Percentiles rank a stretch among this genome's conserved stretches.
These are phyloP conservation scores for Machimus rusticus DNA, from an alignment of 2,888 invertebrate species.

Conservation along the genomic window DNA sequence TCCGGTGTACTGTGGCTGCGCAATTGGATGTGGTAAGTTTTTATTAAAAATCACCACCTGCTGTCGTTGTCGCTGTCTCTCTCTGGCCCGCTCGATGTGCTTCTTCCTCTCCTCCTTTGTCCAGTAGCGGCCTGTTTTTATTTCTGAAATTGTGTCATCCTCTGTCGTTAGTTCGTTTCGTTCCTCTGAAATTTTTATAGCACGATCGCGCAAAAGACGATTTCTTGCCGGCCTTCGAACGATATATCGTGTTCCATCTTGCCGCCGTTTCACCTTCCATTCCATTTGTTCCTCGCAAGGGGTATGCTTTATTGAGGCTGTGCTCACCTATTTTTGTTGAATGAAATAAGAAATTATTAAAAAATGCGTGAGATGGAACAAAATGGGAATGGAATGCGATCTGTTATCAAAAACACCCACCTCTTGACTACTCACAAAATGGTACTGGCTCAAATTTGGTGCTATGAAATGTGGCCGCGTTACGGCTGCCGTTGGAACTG, in stretches of 20 bases:
- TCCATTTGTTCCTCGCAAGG: conserved; percentile 64
- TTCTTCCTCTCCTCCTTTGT: conserved; percentile 77
- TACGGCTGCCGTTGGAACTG: conserved; percentile 49
- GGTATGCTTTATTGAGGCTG: conserved; percentile 40
- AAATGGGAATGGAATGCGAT: not conserved
- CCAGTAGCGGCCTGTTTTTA: conserved; percentile 81
- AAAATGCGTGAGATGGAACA: not conserved
- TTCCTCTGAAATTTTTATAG: conserved; percentile 72
- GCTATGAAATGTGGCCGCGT: conserved; percentile 63
- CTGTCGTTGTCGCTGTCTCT: conserved; percentile 66
- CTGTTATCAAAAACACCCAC: conserved; percentile 51
- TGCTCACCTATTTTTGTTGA: conserved; percentile 45
- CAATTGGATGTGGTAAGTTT: conserved; percentile 53
- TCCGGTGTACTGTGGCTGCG: conserved; percentile 45
- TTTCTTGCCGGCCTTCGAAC: conserved; percentile 75
- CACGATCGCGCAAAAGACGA: conserved; percentile 72
- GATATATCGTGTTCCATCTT: conserved; percentile 80
- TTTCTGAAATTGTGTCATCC: conserved; percentile 79
- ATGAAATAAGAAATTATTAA: not conserved
- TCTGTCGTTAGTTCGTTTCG: conserved; percentile 72
- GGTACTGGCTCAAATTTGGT: conserved; percentile 68
- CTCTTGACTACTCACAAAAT: conserved; percentile 68
- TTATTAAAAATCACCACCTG: conserved; percentile 53
- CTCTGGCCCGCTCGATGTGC: conserved; percentile 74
- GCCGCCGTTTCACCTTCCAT: conserved; percentile 79